These are phyloP conservation scores for Girardia tigrina DNA, from an alignment of 2,888 invertebrate species.

Conservation along the genomic window DNA sequence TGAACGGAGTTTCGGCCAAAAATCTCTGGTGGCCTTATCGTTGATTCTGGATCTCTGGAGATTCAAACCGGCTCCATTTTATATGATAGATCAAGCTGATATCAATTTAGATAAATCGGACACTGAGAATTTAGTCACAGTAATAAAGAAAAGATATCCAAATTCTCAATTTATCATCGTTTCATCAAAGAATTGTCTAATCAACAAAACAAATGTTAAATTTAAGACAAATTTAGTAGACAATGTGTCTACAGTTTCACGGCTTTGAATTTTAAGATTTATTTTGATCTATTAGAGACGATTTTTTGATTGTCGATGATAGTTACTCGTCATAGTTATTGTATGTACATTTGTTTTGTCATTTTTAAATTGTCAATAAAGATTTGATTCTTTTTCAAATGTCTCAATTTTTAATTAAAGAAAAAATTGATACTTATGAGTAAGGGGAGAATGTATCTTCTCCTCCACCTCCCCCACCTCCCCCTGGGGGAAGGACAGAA, in stretches of 20 bases:
- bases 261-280: too few species aligned
- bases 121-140: slow-evolving; percentile 91
- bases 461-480: too few species aligned
- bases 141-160: slow-evolving; percentile 76
- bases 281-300: too few species aligned
- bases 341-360: too few species aligned
- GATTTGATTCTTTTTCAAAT: too few species aligned
- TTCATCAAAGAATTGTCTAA: slow-evolving; percentile 96
- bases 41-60: slow-evolving; percentile 84
- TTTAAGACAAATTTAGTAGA: slow-evolving; percentile 85
- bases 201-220: slow-evolving; percentile 91
- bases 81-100: slow-evolving; percentile 95
- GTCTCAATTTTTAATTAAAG: too few species aligned
- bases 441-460: too few species aligned
- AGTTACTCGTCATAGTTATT: too few species aligned
- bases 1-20: slow-evolving; percentile 88
- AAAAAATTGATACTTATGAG: too few species aligned
- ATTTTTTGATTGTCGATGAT: too few species aligned
- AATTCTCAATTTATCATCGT: slow-evolving; percentile 91
- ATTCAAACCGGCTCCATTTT: slow-evolving; percentile 92
- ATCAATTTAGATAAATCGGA: slow-evolving; percentile 91
- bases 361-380: too few species aligned
- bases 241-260: slow-evolving; percentile 73
- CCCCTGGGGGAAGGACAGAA: too few species aligned
- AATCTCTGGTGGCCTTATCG: slow-evolving; percentile 77